Base-by-base conservation (phyloP, 2,888 invertebrate genomes). In the Anarsia innoxiella region DNA sequence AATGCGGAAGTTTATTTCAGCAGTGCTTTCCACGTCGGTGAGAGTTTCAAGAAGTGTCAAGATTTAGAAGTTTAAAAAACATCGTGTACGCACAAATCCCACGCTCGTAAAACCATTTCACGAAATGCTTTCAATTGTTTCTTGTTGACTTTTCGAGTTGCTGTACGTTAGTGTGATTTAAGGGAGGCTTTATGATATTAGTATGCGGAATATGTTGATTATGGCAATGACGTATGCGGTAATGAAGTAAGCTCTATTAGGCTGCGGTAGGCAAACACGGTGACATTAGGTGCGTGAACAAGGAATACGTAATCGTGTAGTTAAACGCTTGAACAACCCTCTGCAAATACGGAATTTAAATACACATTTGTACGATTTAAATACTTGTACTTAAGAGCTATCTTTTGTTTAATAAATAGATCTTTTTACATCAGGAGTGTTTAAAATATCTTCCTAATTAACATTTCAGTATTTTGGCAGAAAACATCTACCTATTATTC, bases 31-130 rank as follows among this genome's bases (percentile, higher is more conserved):
- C 46, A 53, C 75, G 60, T 59, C 65, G 56, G 54, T 67, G 75
- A 71, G 60, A 65, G 58, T 56, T 42, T 65, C 59, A 71, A 73
- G 77, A 72, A 71, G 66, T 69, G 61, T 65, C 64, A 70, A 71
- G 69, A 70, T 49, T 46, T 48, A 56, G 57, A 54, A 14, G 25
- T 25, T 9, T 9, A 25, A 25, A 53, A 50, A 49, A 59, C n/a
- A 60, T 59, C 67, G 72, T 74, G 69, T 60, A 71, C 75, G 84
- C 83, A 83, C 80, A 84, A 83, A 75, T 79, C 84, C 84, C 84
- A 84, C 83, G 79, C 74, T 76, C 69, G 72, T 79, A 84, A 84
- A 84, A 84, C 84, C 84, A 84, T 84, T 84, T 84, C 84, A 84
- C 84, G 70, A 78, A 73, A 80, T 79, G 83, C 83, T 84, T 84